Conservation (phyloP, 2,888 invertebrate species). For the Nomada goodeniana region DNA sequence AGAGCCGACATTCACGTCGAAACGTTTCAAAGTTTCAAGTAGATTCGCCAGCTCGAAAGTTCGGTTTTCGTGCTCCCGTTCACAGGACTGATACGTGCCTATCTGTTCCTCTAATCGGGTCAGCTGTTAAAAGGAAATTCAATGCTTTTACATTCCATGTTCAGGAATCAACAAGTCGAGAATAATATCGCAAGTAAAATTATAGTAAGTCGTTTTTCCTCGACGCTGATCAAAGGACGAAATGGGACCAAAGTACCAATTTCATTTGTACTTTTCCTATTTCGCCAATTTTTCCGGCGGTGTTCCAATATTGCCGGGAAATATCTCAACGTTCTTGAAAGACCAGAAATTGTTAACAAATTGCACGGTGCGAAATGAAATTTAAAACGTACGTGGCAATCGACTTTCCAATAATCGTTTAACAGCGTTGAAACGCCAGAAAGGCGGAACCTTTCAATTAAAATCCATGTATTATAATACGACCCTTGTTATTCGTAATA, state of each 20-base stretch:
- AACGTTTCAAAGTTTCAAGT: slow-evolving; percentile 71
- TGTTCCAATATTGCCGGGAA: neutral
- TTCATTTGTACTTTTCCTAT: neutral
- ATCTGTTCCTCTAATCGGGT: slow-evolving; percentile 50
- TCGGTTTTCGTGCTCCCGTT: slow-evolving; percentile 46
- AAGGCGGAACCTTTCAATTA: no score
- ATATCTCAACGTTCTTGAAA: neutral
- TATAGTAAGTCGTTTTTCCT: no score
- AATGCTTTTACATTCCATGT: no score
- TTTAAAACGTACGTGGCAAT: neutral
- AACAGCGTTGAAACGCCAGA: no score
- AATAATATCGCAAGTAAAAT: no score
- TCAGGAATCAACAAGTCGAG: no score
- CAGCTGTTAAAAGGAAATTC: slow-evolving; percentile 44
- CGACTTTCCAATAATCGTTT: no score
- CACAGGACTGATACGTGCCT: slow-evolving; percentile 12
- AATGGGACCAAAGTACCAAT: neutral
- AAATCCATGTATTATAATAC: no score
- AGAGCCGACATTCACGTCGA: slow-evolving; percentile 67
- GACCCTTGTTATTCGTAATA: no score
- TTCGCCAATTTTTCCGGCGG: neutral
- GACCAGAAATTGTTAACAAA: neutral
- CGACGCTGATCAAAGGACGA: neutral
- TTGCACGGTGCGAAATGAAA: neutral
- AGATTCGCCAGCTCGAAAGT: slow-evolving; percentile 72